These are phyloP conservation scores for Apus apus DNA, from an alignment of 2,113 vertebrate genomes.

Conservation along the genomic window DNA sequence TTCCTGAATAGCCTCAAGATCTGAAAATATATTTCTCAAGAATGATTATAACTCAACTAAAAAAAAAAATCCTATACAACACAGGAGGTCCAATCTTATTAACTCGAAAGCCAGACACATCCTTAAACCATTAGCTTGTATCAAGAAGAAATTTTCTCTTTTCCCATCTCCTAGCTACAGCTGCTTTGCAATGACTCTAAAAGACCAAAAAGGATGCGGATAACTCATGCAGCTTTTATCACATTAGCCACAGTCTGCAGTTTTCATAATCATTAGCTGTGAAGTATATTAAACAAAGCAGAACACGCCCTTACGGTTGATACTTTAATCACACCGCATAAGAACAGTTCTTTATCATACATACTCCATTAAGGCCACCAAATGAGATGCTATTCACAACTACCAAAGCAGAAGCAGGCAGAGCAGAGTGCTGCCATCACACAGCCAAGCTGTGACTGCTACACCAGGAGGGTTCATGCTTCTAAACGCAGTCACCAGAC, in stretches of 20 bases:
- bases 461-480: background rate
- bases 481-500: background rate
- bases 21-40: background rate
- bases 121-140: constrained; percentile 40
- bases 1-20: background rate
- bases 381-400: background rate
- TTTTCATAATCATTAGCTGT: constrained; percentile 20
- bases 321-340: background rate
- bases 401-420: background rate
- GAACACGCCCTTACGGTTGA: constrained; percentile 23
- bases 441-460: background rate
- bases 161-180: background rate
- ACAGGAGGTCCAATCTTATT: background rate
- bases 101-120: background rate
- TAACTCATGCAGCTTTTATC: constrained; percentile 18
- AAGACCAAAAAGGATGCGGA: background rate
- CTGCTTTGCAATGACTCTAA: constrained; percentile 1
- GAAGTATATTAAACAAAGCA: constrained; percentile 44
- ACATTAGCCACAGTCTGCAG: constrained; percentile 37
- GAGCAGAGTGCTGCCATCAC: background rate
- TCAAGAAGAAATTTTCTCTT: background rate
- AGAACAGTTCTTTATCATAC: background rate
- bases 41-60: background rate
- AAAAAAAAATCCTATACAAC: background rate
- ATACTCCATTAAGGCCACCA: background rate